Base-by-base conservation (phyloP, 1,140 invertebrate genomes). In the Drosophila truncata region DNA sequence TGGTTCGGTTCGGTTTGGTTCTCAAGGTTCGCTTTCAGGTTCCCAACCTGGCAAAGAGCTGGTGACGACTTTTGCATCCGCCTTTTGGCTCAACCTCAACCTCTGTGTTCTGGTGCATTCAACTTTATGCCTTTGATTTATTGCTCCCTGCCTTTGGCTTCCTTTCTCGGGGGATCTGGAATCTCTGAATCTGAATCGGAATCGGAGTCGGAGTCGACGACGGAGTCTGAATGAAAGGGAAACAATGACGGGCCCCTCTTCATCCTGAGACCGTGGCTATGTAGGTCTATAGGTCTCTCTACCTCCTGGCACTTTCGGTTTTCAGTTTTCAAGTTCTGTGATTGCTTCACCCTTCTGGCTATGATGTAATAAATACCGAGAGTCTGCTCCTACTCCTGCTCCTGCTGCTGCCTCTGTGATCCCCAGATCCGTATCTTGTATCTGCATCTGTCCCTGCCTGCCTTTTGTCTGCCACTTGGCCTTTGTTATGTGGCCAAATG, bases 61-160 rank as follows among this genome's bases (percentile, higher is more conserved):
- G 72, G 60, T 81, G 80, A 88, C 84, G 84, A 88, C 84, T 88
- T 85, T 90, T 88, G 84, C 84, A 88, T 88, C 84, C 84, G 84
- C 74, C 73, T 60, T 55, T 57, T 77, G 33, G 55, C 73, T 50
- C 60, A 55, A 55, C 33, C 52, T 62, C 66, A 54, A 37, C 58
- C 49, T 58, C 23, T 65, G 80, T 87, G 52, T 27, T 58, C 33
- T 72, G 82, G 86, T 87, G 83, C 88, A 87, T 91, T 91, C 88
- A 91, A 88, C 88, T 90, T 90, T 77, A 84, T 77, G 62, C 75
- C 80, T 91, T 91, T 91, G 88, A 91, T 91, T 91, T 91, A 84
- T 84, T 87, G 83, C 72, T 86, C 72, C 62, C 64, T 66, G 67
- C 62, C 59, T 31, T 39, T 63, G 70, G 46, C 76, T 74, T 60